phyloP scores from a whole-genome alignment of 1,140 invertebrate species.

The Pissodes strobi region DNA sequence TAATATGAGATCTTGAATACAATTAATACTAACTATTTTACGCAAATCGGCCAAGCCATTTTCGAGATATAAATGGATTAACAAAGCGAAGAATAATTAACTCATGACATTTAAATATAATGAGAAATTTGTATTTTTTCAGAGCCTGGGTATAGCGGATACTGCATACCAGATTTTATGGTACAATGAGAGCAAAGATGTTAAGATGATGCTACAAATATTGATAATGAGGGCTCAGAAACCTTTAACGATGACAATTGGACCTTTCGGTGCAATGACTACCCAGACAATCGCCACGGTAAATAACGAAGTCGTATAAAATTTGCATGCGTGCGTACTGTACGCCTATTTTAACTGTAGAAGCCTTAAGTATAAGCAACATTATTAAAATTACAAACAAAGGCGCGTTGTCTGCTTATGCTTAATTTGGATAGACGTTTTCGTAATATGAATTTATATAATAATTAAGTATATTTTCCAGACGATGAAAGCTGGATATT shows the following conservation, averaged over 20 bases:
- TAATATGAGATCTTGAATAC: too few relatives aligned
- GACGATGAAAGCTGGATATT: constrained; percentile 16
- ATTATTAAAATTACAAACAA: background rate
- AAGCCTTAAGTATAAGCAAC: too few relatives aligned
- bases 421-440: background rate
- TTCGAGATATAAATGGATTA: too few relatives aligned
- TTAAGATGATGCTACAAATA: background rate
- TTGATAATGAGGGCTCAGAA: constrained; percentile 19
- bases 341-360: too few relatives aligned
- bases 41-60: too few relatives aligned
- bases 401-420: background rate
- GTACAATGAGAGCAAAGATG: constrained; percentile 12
- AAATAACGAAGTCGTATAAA: background rate
- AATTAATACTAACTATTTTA: too few relatives aligned
- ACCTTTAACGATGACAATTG: constrained; percentile 4
- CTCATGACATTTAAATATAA: too few relatives aligned
- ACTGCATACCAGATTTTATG: background rate
- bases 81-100: too few relatives aligned
- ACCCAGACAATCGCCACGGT: constrained; percentile 7
- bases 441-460: background rate
- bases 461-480: background rate
- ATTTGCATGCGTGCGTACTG: too few relatives aligned
- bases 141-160: constrained; percentile 9
- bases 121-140: too few relatives aligned
- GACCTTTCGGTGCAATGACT: constrained; percentile 9